Conservation (phyloP, 2,888 invertebrate genomes). For the Sinohyriopsis cumingii region DNA sequence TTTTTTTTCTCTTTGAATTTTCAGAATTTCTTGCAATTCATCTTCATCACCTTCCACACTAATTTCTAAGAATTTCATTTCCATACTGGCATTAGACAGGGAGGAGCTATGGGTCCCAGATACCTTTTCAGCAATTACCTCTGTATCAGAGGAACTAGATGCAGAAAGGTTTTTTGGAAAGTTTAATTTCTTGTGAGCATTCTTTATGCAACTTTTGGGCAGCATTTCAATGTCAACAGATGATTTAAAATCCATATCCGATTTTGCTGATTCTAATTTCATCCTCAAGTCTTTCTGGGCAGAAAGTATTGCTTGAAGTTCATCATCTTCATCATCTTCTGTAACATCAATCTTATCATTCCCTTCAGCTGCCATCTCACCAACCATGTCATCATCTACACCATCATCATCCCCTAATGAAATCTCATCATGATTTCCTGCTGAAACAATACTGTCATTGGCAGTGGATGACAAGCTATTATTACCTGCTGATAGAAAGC, state of each 20-base stretch:
- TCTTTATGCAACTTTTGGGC: background rate
- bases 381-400: conserved; percentile 18
- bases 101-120: background rate
- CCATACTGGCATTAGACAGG: conserved; percentile 18
- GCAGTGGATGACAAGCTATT: conserved; percentile 34
- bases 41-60: conserved; percentile 21
- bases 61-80: conserved; percentile 30
- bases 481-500: conserved; percentile 22
- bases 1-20: conserved; percentile 26
- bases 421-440: conserved; percentile 62
- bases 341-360: conserved; percentile 1
- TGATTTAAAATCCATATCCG: conserved; percentile 1
- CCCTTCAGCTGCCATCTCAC: conserved; percentile 4
- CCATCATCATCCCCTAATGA: conserved; percentile 58
- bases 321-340: conserved; percentile 22
- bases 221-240: conserved; percentile 3
- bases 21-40: conserved; percentile 37
- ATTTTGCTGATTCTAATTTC: conserved; percentile 4
- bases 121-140: background rate
- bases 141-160: background rate
- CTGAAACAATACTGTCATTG: conserved; percentile 37
- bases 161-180: conserved; percentile 5
- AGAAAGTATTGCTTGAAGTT: conserved; percentile 32
- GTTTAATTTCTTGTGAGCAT: conserved; percentile 11
- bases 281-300: conserved; percentile 27